Evolutionary conservation across 1,140 invertebrate genomes (phyloP), one percentile per base, ranked within the genome.

Genomic region (Drosophila miranda): DNA sequence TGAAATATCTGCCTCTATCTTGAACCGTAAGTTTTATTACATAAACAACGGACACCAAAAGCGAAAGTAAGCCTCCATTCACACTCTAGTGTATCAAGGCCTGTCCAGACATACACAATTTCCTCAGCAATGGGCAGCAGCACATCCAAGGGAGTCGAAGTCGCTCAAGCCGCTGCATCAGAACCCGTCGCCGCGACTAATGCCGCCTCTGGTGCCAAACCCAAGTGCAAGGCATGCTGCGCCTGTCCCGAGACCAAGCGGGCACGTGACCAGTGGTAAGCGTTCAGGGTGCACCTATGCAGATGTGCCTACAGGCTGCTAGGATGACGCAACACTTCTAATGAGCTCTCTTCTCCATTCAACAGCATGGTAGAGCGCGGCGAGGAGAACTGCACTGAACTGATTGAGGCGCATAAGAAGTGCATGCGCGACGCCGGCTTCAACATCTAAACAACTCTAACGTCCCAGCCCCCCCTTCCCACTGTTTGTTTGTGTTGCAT

Each of bases 181-280:
- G 1, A 42, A 26, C 30, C 58, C 16, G 50, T 51, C 8, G 67
- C 83, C 7, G 86, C 81, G 7, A 57, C 82, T 28, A 60, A 58
- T 77, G 79, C 91, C 7, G 91, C 91, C 68, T 89, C 78, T 2
- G 66, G 78, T 8, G 82, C 82, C 13, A 93, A 93, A 56, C 94
- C 94, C 48, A 97, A 97, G 91, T 92, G 96, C 53, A 99, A 99
- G 91, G 96, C 98, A 14, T 99, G 98, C 87, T 99, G 98, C 93
- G 98, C 98, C 49, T 99, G 98, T 93, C 98, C 98, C 0, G 98
- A 99, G 93, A 99, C 98, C 0, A 99, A 98, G 91, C 95, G 94
- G 92, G 94, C 92, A 23, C 93, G 98, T 82, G 98, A 99, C 93
- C 93, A 94, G 69, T 99, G 98, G 97, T 98, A 93, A 93, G 93